A percentile compares a stretch with the other conserved stretches of the same genome.
These are phyloP conservation scores for Myioborus melanocephalus DNA, from an alignment of 2,797 vertebrate genomes.

Conservation along the genomic window DNA sequence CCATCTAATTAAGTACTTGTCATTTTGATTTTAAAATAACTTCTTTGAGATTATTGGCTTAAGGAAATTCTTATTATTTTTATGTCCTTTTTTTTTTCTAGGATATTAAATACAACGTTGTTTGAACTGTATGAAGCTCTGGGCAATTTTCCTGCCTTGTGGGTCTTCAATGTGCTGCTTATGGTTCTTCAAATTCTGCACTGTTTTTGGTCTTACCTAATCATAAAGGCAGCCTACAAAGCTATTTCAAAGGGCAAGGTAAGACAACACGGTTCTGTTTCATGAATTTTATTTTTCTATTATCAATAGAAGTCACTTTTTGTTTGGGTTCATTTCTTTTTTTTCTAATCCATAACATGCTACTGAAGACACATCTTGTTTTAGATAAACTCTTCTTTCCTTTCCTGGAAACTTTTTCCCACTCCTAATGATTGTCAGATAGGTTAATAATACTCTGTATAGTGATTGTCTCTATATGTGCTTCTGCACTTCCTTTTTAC, in stretches of 20 bases:
- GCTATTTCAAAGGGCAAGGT: slow-evolving; percentile 97
- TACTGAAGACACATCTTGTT: not conserved
- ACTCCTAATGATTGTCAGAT: not conserved
- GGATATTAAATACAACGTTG: slow-evolving; percentile 93
- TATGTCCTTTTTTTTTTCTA: slow-evolving; percentile 59
- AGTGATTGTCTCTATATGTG: not conserved
- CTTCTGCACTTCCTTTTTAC: not conserved
- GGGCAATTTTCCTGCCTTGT: slow-evolving; percentile 94
- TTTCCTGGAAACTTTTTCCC: not conserved
- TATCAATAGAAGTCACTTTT: not conserved
- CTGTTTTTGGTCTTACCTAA: slow-evolving; percentile 95
- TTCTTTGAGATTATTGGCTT: not conserved
- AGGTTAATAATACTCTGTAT: not conserved
- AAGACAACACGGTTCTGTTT: slow-evolving; percentile 54
- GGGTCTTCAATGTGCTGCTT: slow-evolving; percentile 92
- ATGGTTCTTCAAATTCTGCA: slow-evolving; percentile 89
- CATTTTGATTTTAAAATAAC: not conserved
- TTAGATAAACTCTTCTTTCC: not conserved
- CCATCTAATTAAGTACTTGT: not conserved
- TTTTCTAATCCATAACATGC: not conserved
- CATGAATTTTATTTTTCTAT: not conserved
- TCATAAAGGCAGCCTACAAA: slow-evolving; percentile 90
- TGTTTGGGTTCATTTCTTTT: not conserved
- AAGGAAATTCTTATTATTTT: not conserved
- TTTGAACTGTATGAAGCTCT: slow-evolving; percentile 97